These are phyloP conservation scores for Fratercula arctica DNA, from an alignment of 2,797 vertebrate genomes.

Conservation along the genomic window DNA sequence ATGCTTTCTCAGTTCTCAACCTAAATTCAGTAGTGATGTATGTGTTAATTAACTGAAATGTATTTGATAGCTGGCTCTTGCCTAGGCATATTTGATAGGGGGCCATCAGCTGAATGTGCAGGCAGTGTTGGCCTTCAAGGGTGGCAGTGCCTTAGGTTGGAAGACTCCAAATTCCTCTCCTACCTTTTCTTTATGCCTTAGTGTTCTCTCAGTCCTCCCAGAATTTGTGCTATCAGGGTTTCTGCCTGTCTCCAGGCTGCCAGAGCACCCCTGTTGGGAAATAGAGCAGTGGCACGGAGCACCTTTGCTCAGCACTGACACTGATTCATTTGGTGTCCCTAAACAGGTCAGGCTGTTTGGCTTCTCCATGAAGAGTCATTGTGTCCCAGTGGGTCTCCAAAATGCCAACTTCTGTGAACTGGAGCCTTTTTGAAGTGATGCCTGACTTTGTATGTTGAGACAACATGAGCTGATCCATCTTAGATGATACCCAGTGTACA, in stretches of 20 bases:
- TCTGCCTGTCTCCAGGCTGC: neutral
- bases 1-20: neutral
- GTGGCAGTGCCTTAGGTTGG: neutral
- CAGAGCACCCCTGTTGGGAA: neutral
- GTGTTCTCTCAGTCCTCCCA: neutral
- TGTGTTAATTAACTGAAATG: neutral
- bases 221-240: neutral
- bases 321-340: neutral
- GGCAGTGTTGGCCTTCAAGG: neutral
- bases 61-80: neutral
- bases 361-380: neutral
- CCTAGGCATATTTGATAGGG: neutral
- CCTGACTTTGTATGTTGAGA: neutral
- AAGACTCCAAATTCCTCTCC: neutral
- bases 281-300: accelerated
- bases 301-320: neutral
- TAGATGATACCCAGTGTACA: neutral
- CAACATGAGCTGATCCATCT: neutral
- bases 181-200: neutral
- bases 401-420: neutral
- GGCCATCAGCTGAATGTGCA: neutral
- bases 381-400: neutral
- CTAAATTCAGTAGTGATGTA: neutral
- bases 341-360: too few species aligned
- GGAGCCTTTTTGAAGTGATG: neutral